Conservation (phyloP, 2,797 vertebrate species). For the Malurus leucopterus region DNA sequence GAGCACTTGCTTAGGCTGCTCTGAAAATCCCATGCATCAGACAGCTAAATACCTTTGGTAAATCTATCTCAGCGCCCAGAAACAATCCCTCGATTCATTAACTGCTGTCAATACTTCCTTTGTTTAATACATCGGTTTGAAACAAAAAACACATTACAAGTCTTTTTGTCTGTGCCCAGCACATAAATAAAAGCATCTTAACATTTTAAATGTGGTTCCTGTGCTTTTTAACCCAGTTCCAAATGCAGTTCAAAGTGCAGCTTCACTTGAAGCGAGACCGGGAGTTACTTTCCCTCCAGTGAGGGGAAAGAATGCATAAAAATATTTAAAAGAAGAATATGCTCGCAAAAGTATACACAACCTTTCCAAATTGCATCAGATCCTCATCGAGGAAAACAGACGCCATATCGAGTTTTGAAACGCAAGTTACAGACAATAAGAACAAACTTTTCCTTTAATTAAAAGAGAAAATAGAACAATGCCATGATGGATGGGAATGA, state of each 20-base stretch:
- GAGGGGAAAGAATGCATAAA: not conserved
- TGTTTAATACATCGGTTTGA: conserved; percentile 12
- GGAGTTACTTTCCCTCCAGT: not conserved
- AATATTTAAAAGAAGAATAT: not conserved
- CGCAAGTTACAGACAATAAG: not conserved
- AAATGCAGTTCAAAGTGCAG: conserved; percentile 24
- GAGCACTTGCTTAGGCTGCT: conserved; percentile 20
- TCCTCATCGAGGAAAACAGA: not conserved
- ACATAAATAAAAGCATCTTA: conserved; percentile 49
- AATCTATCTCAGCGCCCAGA: conserved; percentile 37
- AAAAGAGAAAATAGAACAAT: not conserved
- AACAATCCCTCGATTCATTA: conserved; percentile 55
- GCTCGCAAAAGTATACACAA: not conserved
- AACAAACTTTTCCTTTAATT: not conserved
- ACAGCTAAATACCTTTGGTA: conserved; percentile 52
- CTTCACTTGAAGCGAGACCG: not conserved
- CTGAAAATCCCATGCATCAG: conserved; percentile 40
- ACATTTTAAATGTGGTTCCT: conserved; percentile 30
- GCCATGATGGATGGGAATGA: not conserved
- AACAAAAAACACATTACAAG: conserved; percentile 50
- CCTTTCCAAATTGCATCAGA: not conserved
- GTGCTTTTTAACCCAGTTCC: conserved; percentile 26
- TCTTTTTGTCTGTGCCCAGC: conserved; percentile 22
- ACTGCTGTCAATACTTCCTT: conserved; percentile 56
- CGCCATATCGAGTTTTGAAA: not conserved